Conservation (phyloP, 2,888 invertebrate genomes). For the Yponomeuta evonymella region DNA sequence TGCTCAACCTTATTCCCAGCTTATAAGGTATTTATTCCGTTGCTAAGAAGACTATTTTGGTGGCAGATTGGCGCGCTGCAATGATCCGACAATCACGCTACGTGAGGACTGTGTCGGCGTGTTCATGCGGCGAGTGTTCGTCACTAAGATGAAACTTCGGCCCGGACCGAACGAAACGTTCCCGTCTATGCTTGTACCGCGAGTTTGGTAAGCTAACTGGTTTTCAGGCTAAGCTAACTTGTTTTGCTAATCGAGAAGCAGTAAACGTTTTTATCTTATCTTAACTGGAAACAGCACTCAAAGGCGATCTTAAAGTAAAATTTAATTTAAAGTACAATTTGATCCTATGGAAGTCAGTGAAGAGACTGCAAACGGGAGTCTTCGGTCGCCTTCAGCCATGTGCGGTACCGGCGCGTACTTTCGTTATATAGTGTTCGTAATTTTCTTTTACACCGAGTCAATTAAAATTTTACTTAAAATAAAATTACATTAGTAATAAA, state of each 20-base stretch:
- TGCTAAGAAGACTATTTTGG: not conserved
- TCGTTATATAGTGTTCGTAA: too few relatives aligned
- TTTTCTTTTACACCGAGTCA: too few relatives aligned
- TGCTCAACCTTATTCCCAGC: slow-evolving; percentile 6
- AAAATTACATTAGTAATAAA: too few relatives aligned
- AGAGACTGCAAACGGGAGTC: too few relatives aligned
- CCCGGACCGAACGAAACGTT: slow-evolving; percentile 90
- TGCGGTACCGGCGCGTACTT: too few relatives aligned
- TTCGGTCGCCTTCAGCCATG: too few relatives aligned
- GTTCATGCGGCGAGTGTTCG: slow-evolving; percentile 95
- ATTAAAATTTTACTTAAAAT: too few relatives aligned
- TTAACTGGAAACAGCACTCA: too few relatives aligned
- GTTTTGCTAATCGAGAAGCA: slow-evolving; percentile 1
- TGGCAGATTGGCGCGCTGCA: slow-evolving; percentile 91
- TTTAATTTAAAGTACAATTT: too few relatives aligned
- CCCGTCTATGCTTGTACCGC: slow-evolving; percentile 95
- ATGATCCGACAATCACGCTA: slow-evolving; percentile 90
- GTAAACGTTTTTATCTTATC: too few relatives aligned
- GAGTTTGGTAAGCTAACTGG: slow-evolving; percentile 87
- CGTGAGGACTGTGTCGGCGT: slow-evolving; percentile 95
- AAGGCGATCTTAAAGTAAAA: too few relatives aligned
- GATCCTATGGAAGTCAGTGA: too few relatives aligned
- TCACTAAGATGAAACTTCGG: slow-evolving; percentile 97
- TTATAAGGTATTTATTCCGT: not conserved
- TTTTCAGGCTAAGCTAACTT: not conserved